Evolutionary conservation across 2,113 vertebrate species (phyloP).

Genomic region (Myotis lucifugus): DNA sequence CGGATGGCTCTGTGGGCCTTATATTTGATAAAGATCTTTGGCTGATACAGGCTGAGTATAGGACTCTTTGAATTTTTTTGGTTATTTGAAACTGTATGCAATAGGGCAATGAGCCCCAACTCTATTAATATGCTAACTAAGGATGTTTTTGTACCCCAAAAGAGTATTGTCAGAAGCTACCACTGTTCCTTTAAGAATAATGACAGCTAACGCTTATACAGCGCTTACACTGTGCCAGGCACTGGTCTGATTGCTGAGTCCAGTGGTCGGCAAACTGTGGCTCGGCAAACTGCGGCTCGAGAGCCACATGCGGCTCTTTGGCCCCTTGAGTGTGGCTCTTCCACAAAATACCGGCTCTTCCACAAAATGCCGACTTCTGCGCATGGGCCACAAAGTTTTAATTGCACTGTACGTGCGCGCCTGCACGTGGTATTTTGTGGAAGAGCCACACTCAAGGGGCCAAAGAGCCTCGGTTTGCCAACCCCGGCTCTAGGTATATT

Average conservation of each 20-base stretch:
- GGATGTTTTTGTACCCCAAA: neutral
- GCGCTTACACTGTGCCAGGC: neutral
- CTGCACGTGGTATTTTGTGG: no score
- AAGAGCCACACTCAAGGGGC: no score
- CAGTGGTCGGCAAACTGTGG: no score
- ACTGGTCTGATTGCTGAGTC: neutral
- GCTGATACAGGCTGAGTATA: neutral
- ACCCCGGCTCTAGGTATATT: neutral
- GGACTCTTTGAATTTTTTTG: neutral
- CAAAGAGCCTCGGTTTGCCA: no score
- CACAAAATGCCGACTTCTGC: no score
- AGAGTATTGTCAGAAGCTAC: neutral
- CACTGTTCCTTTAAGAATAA: neutral
- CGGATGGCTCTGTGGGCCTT: neutral
- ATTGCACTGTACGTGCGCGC: no score
- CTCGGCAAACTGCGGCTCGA: no score
- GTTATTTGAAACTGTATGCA: neutral
- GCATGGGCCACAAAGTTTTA: no score
- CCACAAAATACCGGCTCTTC: no score
- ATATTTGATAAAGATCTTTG: neutral
- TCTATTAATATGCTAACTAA: neutral
- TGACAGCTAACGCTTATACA: neutral
- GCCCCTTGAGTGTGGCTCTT: no score
- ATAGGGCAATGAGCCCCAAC: neutral
- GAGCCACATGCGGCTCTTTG: no score